Base-by-base conservation (phyloP, 2,888 invertebrate species). In the Oeneis ivallda region DNA sequence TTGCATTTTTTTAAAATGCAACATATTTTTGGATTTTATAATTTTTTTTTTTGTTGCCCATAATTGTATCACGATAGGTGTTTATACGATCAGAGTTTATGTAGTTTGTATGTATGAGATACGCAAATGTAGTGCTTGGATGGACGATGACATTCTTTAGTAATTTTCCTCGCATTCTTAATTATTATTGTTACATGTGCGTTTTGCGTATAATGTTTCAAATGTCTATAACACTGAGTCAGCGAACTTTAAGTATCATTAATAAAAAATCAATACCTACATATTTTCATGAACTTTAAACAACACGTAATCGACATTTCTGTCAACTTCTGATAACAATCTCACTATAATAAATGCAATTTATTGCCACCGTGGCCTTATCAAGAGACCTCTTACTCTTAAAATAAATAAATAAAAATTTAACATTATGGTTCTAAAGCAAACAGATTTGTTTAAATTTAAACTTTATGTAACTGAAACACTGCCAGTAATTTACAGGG, bases 101-200 rank as follows among this genome's bases (percentile, higher is more conserved):
- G 78, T 79, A 52, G 58, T 64, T 45, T 45, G 53, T 43, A 53
- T 43, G 39, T 56, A 13, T 59, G 73, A 15, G 37, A 80, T 73
- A 79, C 80, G 81, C 82, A 81, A 80, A 81, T 85, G 83, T 84
- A 84, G 84, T 83, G 77, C 81, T 82, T 82, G 83, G 81, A 84
- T 83, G 82, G 80, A 85, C 78, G 78, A 77, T 76, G 76, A 83
- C 83, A 83, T 85, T 86, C 80, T 82, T 78, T 81, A 79, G 79
- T 79, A 74, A 80, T 79, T 76, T 79, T 83, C 84, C 84, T 84
- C 85, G 85, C 83, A 84, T 76, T 80, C 76, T 77, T 72, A 37
- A 37, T 37, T 37, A 37, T 26, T 26, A 74, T 75, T 74, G n/a
- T n/a, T n/a, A n/a, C n/a, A 76, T 76, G 72, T 79, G 74, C 72